Base-by-base conservation (phyloP, 2,113 vertebrate genomes). In the Acanthisitta chloris region DNA sequence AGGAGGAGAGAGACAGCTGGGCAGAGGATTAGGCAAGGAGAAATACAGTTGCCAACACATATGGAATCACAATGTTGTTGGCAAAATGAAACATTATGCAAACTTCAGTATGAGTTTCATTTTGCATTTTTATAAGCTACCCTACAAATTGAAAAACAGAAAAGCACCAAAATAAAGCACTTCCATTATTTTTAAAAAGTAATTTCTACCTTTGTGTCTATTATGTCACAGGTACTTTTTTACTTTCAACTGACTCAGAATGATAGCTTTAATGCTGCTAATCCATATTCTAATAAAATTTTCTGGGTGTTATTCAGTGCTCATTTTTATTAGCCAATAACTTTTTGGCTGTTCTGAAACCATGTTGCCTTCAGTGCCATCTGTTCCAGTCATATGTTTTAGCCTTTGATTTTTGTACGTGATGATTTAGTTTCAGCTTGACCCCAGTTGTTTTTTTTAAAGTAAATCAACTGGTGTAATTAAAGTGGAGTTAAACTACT, bases 311-410 rank as follows among this genome's bases (percentile, higher is more conserved):
- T 85, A 65, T 80, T 66, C 36, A 87, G 25, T 42, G 42, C 59
- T 88, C 25, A 51, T 74, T 97, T 84, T 82, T 86, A 62, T 73
- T 92, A 94, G 92, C 31, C 12, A 95, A 64, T 86, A 95, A 80
- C 8, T 88, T 61, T 65, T 72, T 42, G n/a, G 38, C 84, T 94
- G 28, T 86, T 96, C 74, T 93, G 38, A 85, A 52, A 62, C 38
- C 17, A 7, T 42, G 29, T 71, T 84, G 72, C 23, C 25, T 80
- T 76, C 40, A 86, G 13, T 92, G 12, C 80, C 91, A 91, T 97
- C 83, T 97, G 89, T 40, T 98, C 19, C 69, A 93, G 25, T 81
- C 73, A 73, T 69, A 77, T 38, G 58, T 92, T 96, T 95, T 46
- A 81, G 52, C 14, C 31, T 92, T 92, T 79, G 36, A 81, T 81